Base-by-base conservation (phyloP, 2,797 vertebrate genomes). In the Denticeps clupeoides region DNA sequence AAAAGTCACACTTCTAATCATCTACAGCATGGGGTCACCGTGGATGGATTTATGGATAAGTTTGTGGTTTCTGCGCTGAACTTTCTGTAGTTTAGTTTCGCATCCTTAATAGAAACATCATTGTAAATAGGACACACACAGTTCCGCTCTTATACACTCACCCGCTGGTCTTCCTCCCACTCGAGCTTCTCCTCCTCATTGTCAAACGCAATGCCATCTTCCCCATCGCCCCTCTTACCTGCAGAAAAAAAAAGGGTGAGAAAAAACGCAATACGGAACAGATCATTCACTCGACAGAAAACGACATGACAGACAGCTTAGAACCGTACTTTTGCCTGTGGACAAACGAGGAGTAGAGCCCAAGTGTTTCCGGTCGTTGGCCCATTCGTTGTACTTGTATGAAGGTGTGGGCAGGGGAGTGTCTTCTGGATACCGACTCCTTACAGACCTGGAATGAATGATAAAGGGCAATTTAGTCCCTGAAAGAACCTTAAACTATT, bases 321-420 rank as follows among this genome's bases (percentile, higher is more conserved):
- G n/a, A n/a, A n/a, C n/a, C n/a, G n/a, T 65, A 97, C 95, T 90
- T 89, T 86, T 89, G 33, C 94, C 95, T 67, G 88, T 84, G 33
- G 94, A 97, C 37, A 98, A 83, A 23, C 92, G 92, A 0, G 95
- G 92, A 0, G 93, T 93, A 6, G 93, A 83, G 1, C 94, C 94
- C 45, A 95, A 65, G 61, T 95, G 90, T 47, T 77, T 87, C 47
- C 91, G 81, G 65, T 97, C 90, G n/a, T 91, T 93, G 4, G 95
- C 95, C 95, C 95, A 98, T 31, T 98, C 95, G 0, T 99, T 99
- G 69, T 95, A 99, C 59, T 97, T 98, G 70, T 96, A 98, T 0
- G 95, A 96, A 0, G 95, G 95, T 0, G 95, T 98, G 1, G 92
- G 93, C 48, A 99, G 62, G 0, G 95, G 95, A 0, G 92, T 89